phyloP scores from a whole-genome alignment of 2,113 vertebrate species.

The Phoenicopterus ruber region DNA sequence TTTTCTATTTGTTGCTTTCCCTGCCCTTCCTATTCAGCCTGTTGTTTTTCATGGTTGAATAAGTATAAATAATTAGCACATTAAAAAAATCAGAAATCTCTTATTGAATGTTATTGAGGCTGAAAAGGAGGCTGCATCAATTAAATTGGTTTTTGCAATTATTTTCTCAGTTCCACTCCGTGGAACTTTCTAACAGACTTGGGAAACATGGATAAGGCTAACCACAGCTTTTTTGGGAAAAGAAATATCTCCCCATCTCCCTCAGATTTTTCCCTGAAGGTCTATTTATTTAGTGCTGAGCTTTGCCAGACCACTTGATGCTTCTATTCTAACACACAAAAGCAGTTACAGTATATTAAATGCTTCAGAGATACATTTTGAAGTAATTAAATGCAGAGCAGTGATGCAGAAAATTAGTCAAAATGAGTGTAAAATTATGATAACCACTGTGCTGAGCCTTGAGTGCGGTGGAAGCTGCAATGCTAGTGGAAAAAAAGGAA shows the following conservation, averaged over 20 bases:
- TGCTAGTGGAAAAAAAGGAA: background rate
- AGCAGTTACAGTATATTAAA: slow-evolving; percentile 3
- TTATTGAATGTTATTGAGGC: background rate
- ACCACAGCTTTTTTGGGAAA: background rate
- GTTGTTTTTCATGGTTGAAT: background rate
- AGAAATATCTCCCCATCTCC: background rate
- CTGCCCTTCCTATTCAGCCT: background rate
- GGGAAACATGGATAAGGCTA: background rate
- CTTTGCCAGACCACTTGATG: slow-evolving; percentile 40
- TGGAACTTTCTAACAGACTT: background rate
- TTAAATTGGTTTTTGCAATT: background rate
- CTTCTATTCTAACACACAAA: slow-evolving; percentile 22
- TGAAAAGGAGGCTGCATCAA: background rate
- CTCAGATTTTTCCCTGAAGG: background rate
- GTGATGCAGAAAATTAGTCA: slow-evolving; percentile 44
- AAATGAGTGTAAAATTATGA: slow-evolving; percentile 51
- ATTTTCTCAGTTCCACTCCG: background rate
- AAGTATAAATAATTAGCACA: slow-evolving; percentile 8
- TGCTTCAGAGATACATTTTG: slow-evolving; percentile 33
- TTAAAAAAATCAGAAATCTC: background rate
- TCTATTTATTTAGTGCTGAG: slow-evolving; percentile 44
- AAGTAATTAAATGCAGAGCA: slow-evolving; percentile 41
- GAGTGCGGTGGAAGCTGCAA: background rate
- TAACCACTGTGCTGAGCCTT: background rate
- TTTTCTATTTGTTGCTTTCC: background rate